phyloP scores from a whole-genome alignment of 2,797 vertebrate genomes.

The Pangasius sanitwongsei region DNA sequence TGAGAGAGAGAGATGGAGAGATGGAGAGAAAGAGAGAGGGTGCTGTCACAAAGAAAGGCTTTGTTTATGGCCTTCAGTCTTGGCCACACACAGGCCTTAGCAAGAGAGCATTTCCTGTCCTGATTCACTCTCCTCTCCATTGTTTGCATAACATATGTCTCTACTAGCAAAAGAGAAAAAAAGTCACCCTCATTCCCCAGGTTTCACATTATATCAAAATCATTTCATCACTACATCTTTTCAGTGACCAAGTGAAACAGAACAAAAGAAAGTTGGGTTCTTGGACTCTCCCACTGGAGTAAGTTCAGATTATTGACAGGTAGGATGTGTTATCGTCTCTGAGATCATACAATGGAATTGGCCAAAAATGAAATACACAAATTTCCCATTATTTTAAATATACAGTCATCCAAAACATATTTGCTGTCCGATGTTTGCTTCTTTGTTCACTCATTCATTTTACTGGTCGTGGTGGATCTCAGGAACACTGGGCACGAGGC shows the following conservation, averaged over 20 bases:
- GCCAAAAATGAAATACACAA: neutral
- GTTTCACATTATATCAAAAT: neutral
- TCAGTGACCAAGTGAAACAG: neutral
- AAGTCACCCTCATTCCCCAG: slow-evolving; percentile 7
- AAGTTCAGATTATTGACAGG: neutral
- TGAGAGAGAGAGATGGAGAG: slow-evolving; percentile 23
- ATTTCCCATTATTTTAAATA: neutral
- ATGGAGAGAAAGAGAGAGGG: slow-evolving; percentile 32
- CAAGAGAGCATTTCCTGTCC: slow-evolving; percentile 75
- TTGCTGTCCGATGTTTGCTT: neutral
- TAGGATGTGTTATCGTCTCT: neutral
- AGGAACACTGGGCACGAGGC: neutral
- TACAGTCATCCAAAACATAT: neutral
- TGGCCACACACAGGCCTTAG: slow-evolving; percentile 74
- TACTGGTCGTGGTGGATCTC: neutral
- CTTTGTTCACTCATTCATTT: neutral
- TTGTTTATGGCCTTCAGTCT: slow-evolving; percentile 76
- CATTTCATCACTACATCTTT: neutral
- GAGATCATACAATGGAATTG: neutral
- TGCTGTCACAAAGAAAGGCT: slow-evolving; percentile 69
- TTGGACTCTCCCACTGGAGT: neutral
- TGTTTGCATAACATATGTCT: slow-evolving; percentile 69
- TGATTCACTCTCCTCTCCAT: slow-evolving; percentile 69
- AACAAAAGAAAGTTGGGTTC: neutral
- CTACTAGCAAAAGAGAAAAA: slow-evolving; percentile 46